These are phyloP conservation scores for Notocelia uddmanniana DNA, from an alignment of 2,888 invertebrate species.

Conservation along the genomic window DNA sequence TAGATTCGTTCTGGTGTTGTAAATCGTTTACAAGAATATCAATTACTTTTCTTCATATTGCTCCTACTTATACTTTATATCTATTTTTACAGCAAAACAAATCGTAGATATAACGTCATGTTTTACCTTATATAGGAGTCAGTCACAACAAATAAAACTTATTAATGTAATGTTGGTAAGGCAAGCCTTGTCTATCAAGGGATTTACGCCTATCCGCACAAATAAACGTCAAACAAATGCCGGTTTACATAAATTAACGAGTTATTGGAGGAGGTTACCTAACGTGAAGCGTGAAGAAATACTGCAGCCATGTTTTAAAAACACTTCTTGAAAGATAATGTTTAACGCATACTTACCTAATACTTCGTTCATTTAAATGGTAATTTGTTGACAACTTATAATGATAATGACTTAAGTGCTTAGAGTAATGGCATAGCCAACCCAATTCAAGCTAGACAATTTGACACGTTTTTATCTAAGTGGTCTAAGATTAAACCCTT, in stretches of 20 bases:
- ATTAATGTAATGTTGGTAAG: too few species aligned
- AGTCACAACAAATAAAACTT: too few species aligned
- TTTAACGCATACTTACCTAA: background rate
- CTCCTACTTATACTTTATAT: background rate
- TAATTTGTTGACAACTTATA: slow-evolving; percentile 11
- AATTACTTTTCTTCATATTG: background rate
- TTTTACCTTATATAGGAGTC: too few species aligned
- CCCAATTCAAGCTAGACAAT: background rate
- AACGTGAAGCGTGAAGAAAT: background rate
- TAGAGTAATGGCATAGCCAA: slow-evolving; percentile 1
- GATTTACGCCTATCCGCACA: background rate
- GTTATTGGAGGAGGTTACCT: background rate
- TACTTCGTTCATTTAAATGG: slow-evolving; percentile 6
- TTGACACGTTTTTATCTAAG: background rate
- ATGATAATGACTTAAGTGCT: slow-evolving; percentile 16
- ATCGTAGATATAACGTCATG: too few species aligned
- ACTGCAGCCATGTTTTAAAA: background rate
- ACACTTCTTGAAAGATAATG: background rate
- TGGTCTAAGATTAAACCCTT: too few species aligned
- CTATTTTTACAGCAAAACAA: too few species aligned
- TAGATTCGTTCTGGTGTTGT: too few species aligned
- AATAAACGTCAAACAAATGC: background rate
- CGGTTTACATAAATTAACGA: background rate
- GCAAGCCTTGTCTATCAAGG: background rate
- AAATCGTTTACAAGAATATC: background rate